Conservation (phyloP, 2,113 vertebrate species). For the Corapipo altera region DNA sequence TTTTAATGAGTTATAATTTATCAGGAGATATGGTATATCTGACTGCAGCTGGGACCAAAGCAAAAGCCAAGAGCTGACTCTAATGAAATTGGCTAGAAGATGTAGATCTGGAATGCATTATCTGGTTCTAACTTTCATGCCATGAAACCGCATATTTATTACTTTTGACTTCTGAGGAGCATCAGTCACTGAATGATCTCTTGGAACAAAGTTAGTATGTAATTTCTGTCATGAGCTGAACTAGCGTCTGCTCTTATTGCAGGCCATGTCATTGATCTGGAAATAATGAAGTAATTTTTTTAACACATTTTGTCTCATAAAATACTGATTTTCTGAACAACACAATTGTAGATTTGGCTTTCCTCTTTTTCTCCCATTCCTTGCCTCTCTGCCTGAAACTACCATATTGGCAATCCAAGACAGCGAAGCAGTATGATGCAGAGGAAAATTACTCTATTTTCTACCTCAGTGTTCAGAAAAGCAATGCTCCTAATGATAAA, state of each 20-base stretch:
- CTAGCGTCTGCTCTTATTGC: not conserved
- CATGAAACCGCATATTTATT: conserved; percentile 1
- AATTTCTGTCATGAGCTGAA: not conserved
- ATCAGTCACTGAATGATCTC: not conserved
- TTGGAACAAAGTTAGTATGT: not conserved
- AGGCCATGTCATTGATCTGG: not conserved
- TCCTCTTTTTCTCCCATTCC: not conserved
- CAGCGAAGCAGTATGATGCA: not conserved
- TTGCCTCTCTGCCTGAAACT: not conserved
- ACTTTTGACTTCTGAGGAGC: not conserved
- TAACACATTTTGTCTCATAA: not conserved
- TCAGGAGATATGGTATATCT: not conserved
- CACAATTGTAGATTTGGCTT: not conserved
- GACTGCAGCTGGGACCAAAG: not conserved
- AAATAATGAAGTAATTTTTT: not conserved
- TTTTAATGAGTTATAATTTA: not conserved
- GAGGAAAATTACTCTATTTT: not conserved
- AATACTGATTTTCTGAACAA: not conserved
- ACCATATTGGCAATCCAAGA: not conserved
- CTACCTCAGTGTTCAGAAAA: not conserved
- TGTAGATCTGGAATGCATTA: not conserved
- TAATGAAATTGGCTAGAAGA: not conserved
- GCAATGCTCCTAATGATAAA: not conserved
- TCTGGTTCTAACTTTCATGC: not conserved
- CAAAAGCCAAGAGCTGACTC: not conserved